phyloP scores from a whole-genome alignment of 2,888 invertebrate species.

The Halictus quadricinctus region DNA sequence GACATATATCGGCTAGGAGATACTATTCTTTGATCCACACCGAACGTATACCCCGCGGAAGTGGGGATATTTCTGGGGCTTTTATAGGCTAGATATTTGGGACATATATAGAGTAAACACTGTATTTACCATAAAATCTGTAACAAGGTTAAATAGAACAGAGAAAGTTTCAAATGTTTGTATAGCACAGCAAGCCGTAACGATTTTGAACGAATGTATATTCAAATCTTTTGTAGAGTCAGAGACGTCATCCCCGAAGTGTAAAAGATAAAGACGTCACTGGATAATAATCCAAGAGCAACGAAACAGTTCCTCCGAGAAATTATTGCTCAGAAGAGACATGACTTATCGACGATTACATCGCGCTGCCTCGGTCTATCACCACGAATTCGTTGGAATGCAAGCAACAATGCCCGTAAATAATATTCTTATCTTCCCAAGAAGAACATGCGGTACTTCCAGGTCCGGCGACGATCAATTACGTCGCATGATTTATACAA shows the following conservation, averaged over 20 bases:
- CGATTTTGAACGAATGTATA: too few species aligned
- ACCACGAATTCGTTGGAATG: not conserved
- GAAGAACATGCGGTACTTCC: not conserved
- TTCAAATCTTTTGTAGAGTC: too few species aligned
- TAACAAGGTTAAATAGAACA: too few species aligned
- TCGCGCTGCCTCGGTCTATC: not conserved
- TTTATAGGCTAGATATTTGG: too few species aligned
- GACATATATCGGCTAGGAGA: too few species aligned
- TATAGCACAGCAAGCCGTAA: too few species aligned
- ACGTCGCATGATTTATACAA: slow-evolving; percentile 16
- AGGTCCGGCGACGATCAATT: slow-evolving; percentile 10
- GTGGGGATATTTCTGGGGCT: too few species aligned
- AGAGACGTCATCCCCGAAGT: not conserved
- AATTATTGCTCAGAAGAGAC: not conserved
- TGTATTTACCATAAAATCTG: too few species aligned
- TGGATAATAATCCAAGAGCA: not conserved
- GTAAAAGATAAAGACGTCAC: not conserved
- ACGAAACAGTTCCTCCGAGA: not conserved
- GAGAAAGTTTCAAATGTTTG: too few species aligned
- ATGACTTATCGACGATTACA: not conserved
- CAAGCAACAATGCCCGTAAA: not conserved
- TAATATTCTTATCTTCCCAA: not conserved
- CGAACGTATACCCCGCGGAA: too few species aligned
- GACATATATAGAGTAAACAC: too few species aligned
- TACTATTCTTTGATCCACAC: too few species aligned